These are phyloP conservation scores for Slavum lentiscoides DNA, from an alignment of 2,888 invertebrate genomes.

Conservation along the genomic window DNA sequence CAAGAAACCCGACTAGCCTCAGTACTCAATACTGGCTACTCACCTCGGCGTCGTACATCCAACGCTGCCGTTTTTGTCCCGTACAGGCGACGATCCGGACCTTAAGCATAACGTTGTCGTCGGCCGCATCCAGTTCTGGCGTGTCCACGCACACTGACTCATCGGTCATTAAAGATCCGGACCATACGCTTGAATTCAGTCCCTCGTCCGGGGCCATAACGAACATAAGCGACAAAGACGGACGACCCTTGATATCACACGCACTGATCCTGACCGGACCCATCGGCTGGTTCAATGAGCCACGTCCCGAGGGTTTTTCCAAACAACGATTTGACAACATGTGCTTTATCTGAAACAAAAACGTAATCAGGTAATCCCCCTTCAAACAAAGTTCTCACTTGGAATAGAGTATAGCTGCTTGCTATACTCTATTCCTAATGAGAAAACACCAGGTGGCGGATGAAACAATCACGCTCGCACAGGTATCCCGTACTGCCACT, in stretches of 20 bases:
- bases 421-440: too few relatives aligned
- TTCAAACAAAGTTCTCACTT: too few relatives aligned
- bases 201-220: constrained; percentile 62
- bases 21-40: constrained; percentile 38
- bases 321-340: constrained; percentile 65
- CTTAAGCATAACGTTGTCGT: constrained; percentile 63
- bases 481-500: too few relatives aligned
- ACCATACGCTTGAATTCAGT: constrained; percentile 56
- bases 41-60: constrained; percentile 67
- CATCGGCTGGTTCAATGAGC: constrained; percentile 69
- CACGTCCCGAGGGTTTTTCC: constrained; percentile 68
- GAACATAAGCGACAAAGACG: constrained; percentile 70
- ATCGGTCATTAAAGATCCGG: constrained; percentile 64
- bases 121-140: constrained; percentile 64
- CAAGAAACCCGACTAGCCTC: too few relatives aligned
- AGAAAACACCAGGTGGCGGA: too few relatives aligned
- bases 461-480: too few relatives aligned
- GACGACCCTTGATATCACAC: constrained; percentile 65
- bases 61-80: constrained; percentile 70
- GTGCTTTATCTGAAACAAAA: constrained; percentile 63
- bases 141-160: constrained; percentile 85
- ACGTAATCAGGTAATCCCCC: background rate
- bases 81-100: constrained; percentile 76
- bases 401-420: too few relatives aligned
- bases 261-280: constrained; percentile 71